Conservation (phyloP, 1,140 invertebrate species). For the Meloidogyne floridensis region DNA sequence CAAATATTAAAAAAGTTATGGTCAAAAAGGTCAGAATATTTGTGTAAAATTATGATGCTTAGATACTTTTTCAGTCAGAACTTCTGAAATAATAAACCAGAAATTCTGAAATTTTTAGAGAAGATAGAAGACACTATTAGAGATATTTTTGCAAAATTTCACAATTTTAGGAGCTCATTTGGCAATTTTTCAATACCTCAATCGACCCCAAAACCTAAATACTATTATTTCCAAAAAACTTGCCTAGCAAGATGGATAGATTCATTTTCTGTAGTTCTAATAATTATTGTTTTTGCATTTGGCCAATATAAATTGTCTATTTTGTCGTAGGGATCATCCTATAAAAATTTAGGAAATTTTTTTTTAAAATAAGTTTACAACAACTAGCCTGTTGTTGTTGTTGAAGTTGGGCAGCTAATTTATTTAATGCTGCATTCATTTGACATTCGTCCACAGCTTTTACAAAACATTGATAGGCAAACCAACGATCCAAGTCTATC, state of each 20-base stretch:
- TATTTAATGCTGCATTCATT: conserved; percentile 34
- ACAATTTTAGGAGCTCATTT: neutral
- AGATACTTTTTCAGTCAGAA: neutral
- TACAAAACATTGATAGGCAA: conserved; percentile 60
- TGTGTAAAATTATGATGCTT: too few relatives aligned
- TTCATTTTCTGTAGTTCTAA: conserved; percentile 59
- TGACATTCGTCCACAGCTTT: conserved; percentile 58
- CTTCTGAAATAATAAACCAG: neutral
- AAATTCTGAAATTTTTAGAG: neutral
- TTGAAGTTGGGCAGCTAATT: conserved; percentile 17
- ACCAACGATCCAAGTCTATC: conserved; percentile 61
- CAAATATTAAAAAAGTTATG: neutral
- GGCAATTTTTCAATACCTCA: neutral
- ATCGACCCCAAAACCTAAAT: neutral
- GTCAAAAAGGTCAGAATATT: too few relatives aligned
- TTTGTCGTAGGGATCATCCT: conserved; percentile 10
- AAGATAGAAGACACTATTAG: neutral
- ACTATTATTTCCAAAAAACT: neutral
- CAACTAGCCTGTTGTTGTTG: conserved; percentile 10
- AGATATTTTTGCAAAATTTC: neutral
- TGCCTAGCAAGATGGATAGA: conserved; percentile 57
- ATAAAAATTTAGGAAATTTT: neutral
- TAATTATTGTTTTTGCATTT: conserved; percentile 40
- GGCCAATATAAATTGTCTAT: conserved; percentile 53
- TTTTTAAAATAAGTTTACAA: neutral